phyloP scores from a whole-genome alignment of 2,113 vertebrate species.

The Dinomys branickii region DNA sequence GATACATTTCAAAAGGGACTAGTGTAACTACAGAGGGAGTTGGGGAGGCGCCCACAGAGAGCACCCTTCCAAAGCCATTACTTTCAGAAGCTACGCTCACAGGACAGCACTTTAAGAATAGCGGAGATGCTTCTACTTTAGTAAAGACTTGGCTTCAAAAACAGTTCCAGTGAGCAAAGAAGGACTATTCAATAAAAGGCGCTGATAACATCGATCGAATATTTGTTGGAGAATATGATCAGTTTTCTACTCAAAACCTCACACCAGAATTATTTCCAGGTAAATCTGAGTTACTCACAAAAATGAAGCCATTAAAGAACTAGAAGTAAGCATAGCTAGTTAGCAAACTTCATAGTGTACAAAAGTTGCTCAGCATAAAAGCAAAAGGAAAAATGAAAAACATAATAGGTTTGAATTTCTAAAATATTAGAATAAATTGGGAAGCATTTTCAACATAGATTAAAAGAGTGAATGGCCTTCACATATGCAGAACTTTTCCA shows the following conservation, averaged over 20 bases:
- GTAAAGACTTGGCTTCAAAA: constrained; percentile 33
- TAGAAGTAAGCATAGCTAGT: neutral
- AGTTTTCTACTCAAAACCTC: neutral
- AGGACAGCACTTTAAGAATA: neutral
- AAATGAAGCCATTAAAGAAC: neutral
- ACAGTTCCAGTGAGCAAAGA: neutral
- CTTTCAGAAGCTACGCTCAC: constrained; percentile 37
- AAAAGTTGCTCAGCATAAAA: constrained; percentile 15
- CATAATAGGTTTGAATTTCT: neutral
- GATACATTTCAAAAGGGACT: constrained; percentile 46
- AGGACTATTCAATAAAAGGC: constrained; percentile 41
- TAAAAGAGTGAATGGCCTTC: neutral
- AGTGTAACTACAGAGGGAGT: constrained; percentile 36
- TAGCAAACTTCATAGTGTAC: neutral
- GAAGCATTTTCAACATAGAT: neutral
- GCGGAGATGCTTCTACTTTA: neutral
- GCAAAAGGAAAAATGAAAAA: neutral
- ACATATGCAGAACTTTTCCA: neutral
- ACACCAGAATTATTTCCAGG: constrained; percentile 18
- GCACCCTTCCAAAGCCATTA: constrained; percentile 42
- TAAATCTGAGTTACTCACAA: neutral
- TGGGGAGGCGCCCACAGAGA: neutral
- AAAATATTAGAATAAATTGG: neutral
- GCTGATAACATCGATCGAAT: neutral
- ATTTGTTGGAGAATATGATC: constrained; percentile 22